These are phyloP conservation scores for Teleogryllus oceanicus DNA, from an alignment of 2,888 invertebrate genomes.

Conservation along the genomic window DNA sequence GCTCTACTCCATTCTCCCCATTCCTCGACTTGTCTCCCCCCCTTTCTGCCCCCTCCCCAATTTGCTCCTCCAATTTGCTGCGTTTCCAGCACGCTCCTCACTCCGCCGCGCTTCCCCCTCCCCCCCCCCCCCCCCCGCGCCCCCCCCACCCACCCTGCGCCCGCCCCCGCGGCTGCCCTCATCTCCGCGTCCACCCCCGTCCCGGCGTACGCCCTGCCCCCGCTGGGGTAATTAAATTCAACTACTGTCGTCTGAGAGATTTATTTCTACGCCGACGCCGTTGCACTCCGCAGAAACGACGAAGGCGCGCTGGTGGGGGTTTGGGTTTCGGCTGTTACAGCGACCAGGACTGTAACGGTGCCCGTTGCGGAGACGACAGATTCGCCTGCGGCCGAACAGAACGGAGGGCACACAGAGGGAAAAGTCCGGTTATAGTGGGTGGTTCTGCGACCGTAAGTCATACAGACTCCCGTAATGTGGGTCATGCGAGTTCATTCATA, in stretches of 20 bases:
- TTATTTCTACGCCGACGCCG: neutral
- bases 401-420: no score
- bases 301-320: neutral
- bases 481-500: no score
- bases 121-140: neutral
- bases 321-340: no score
- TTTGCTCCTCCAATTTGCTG: neutral
- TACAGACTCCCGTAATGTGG: no score
- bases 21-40: neutral
- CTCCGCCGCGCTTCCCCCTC: neutral
- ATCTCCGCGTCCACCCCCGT: neutral
- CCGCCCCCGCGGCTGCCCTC: neutral
- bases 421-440: no score
- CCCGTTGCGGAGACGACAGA: no score
- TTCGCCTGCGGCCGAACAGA: no score
- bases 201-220: neutral
- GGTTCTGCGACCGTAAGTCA: no score
- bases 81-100: neutral
- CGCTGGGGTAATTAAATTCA: neutral
- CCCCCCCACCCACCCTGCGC: neutral
- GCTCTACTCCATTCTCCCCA: neutral
- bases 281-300: neutral
- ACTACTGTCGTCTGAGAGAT: slow-evolving; percentile 11
- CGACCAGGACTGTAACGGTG: no score
- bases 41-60: accelerated